These are phyloP conservation scores for Apis laboriosa DNA, from an alignment of 1,140 invertebrate species.

Conservation along the genomic window DNA sequence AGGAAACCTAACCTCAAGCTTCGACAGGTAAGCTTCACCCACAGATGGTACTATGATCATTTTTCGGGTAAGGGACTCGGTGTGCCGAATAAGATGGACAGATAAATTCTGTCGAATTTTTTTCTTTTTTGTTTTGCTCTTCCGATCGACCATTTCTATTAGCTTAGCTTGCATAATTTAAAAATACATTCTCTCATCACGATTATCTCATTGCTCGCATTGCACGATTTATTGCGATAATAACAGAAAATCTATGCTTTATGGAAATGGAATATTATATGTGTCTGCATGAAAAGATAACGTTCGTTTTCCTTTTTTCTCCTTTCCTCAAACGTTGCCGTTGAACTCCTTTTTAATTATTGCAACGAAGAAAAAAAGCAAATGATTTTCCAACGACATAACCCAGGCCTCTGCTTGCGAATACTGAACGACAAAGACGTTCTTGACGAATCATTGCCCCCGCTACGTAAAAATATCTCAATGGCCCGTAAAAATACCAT, in stretches of 20 bases:
- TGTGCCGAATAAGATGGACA: conserved; percentile 33
- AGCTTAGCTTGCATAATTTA: conserved; percentile 38
- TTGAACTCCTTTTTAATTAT: not conserved
- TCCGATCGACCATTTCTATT: conserved; percentile 11
- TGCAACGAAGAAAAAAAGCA: not conserved
- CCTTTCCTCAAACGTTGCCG: too few relatives aligned
- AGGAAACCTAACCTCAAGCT: conserved; percentile 71
- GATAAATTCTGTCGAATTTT: conserved; percentile 18
- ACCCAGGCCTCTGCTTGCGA: conserved; percentile 9
- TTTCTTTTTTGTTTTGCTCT: conserved; percentile 19
- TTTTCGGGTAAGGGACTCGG: conserved; percentile 50
- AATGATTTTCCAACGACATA: conserved; percentile 29
- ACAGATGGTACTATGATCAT: conserved; percentile 37
- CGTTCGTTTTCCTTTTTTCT: not conserved
- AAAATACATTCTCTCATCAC: conserved; percentile 39
- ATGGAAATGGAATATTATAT: conserved; percentile 11
- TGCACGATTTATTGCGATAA: conserved; percentile 29
- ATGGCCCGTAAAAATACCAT: conserved; percentile 67
- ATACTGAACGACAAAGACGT: conserved; percentile 60
- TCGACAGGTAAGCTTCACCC: conserved; percentile 74
- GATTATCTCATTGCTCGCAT: conserved; percentile 37
- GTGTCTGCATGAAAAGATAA: conserved; percentile 41
- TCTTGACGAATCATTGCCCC: conserved; percentile 75
- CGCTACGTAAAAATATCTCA: conserved; percentile 77
- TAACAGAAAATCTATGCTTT: conserved; percentile 11